Base-by-base conservation (phyloP, 2,888 invertebrate genomes). In the Globia sparganii region DNA sequence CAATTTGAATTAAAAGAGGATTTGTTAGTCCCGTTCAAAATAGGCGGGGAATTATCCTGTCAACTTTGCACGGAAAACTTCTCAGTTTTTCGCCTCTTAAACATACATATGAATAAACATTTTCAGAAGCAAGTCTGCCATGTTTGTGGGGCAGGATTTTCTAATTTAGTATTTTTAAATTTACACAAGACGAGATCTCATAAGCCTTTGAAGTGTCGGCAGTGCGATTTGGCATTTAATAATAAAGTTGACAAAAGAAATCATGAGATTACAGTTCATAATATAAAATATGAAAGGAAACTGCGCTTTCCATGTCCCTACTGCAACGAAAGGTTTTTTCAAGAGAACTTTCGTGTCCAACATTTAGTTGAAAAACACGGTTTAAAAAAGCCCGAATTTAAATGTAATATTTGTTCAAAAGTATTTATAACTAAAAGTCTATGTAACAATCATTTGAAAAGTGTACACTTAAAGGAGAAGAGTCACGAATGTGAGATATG, bases 51-150 rank as follows among this genome's bases (percentile, higher is more conserved):
- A 0, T 79, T 96, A 0, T 85, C 91, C 62, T 96, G 96, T 64
- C 96, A 95, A 62, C 88, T 96, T 18, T 96, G 96, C 70, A 81
- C 49, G 0, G 93, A 95, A 78, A 82, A 71, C 0, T 96, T 95
- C 49, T 77, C 81, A 0, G 80, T 91, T 15, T 96, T 96, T 62
- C 87, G 95, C 9, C 76, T 92, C 0, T 80, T 96, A 4, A 96
- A 96, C 58, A 94, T 96, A 2, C 96, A 96, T 73, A 93, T 96
- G 90, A 96, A 96, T 58, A 94, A 89, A 65, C 96, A 96, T 90
- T 96, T 86, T 76, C 94, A 94, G 72, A 96, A 95, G 25, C 94
- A 95, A 76, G 93, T 96, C 0, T 96, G 96, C 40, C 93, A 96
- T 78, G 90, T 95, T 0, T 96, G 96, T 62, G 96, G 96, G 0